Conservation (phyloP, 2,888 invertebrate genomes). For the Cephus sareptanus region DNA sequence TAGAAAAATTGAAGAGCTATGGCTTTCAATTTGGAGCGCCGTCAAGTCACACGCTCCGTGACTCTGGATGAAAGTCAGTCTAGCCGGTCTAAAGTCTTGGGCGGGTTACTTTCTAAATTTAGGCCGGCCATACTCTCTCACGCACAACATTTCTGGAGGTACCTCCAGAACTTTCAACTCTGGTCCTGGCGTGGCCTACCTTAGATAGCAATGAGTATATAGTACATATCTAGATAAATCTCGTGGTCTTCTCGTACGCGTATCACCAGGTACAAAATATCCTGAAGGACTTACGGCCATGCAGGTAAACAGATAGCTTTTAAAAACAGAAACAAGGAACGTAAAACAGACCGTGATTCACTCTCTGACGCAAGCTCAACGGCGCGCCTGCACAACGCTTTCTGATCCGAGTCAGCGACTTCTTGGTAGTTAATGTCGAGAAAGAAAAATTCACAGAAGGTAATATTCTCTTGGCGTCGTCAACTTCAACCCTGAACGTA, state of each 20-base stretch:
- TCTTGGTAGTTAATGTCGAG: conserved; percentile 41
- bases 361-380: conserved; percentile 51
- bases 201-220: too few relatives aligned
- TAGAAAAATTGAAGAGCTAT: not conserved
- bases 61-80: conserved; percentile 37
- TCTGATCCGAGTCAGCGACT: conserved; percentile 47
- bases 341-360: conserved; percentile 47
- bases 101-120: conserved; percentile 57
- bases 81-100: conserved; percentile 35
- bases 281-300: not conserved
- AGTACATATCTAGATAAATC: not conserved
- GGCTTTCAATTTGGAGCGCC: conserved; percentile 4
- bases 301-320: not conserved
- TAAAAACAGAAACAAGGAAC: not conserved
- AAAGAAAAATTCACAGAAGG: conserved; percentile 29
- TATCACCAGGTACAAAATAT: not conserved
- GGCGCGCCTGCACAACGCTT: conserved; percentile 46
- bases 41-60: not conserved
- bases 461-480: not conserved
- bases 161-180: conserved; percentile 1
- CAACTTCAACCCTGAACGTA: not conserved
- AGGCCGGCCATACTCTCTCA: conserved; percentile 42
- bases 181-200: not conserved
- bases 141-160: conserved; percentile 41
- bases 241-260: not conserved